phyloP scores from a whole-genome alignment of 2,888 invertebrate species.

The Sacculina carcini region DNA sequence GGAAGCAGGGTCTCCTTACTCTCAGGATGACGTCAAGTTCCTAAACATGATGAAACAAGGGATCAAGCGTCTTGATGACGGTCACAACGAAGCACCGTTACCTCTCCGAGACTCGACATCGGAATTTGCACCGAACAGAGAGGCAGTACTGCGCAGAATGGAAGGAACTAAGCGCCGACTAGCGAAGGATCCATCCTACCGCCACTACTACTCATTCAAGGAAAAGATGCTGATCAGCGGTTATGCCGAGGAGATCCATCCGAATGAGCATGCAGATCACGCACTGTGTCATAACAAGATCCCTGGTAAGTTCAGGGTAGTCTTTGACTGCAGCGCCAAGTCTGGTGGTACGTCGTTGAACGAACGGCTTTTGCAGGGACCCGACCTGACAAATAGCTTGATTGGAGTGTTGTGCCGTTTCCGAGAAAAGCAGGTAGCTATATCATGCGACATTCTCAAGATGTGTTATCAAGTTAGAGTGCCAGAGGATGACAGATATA shows the following conservation, averaged over 20 bases:
- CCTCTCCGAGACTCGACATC: background rate
- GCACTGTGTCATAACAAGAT: background rate
- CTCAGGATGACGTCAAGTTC: background rate
- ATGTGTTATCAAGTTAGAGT: background rate
- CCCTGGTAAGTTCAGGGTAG: background rate
- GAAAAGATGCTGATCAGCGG: background rate
- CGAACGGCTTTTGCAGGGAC: background rate
- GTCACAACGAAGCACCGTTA: background rate
- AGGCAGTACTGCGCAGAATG: background rate
- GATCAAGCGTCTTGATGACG: background rate
- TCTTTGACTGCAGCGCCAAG: background rate
- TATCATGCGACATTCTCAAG: background rate
- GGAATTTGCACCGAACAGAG: background rate
- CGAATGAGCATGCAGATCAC: background rate
- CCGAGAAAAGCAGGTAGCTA: background rate
- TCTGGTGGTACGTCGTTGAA: background rate
- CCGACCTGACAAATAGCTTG: background rate
- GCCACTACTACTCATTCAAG: background rate
- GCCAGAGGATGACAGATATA: background rate
- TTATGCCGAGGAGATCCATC: background rate
- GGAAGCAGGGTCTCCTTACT: background rate
- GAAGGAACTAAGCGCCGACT: background rate
- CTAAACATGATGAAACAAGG: background rate
- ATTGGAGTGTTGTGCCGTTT: background rate
- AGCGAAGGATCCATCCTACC: background rate